Percentiles rank a stretch among this genome's conserved stretches.
These are phyloP conservation scores for Myripristis jacobus DNA, from an alignment of 2,797 vertebrate genomes.

Conservation along the genomic window DNA sequence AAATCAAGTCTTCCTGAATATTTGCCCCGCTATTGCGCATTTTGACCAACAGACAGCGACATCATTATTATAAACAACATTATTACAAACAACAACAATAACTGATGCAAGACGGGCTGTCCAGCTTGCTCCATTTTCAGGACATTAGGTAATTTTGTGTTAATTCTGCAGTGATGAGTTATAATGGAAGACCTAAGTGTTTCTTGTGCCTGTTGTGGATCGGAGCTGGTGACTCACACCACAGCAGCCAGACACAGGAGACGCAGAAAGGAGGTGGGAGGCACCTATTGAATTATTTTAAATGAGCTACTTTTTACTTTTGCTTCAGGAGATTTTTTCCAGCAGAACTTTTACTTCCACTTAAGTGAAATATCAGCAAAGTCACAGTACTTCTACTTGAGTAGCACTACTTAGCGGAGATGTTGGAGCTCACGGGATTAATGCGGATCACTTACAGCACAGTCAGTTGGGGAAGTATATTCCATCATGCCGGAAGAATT, in stretches of 20 bases:
- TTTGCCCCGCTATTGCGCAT: background rate
- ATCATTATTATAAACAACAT: background rate
- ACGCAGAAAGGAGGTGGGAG: background rate
- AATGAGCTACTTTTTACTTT: no score
- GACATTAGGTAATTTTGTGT: constrained; percentile 19
- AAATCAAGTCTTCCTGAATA: constrained; percentile 1
- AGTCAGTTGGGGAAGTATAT: no score
- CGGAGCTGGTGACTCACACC: constrained; percentile 12
- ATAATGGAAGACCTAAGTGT: background rate
- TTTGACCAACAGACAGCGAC: constrained; percentile 4
- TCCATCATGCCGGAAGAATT: no score
- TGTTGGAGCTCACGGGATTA: no score
- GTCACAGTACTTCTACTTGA: no score
- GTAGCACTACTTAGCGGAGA: no score
- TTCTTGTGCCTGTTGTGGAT: background rate
- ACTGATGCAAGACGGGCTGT: background rate
- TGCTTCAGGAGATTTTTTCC: no score
- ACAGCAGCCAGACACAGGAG: background rate
- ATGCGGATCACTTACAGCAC: background rate
- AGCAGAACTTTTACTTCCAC: no score
- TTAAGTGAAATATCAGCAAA: no score
- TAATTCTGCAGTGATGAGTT: constrained; percentile 3
- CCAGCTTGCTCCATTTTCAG: background rate
- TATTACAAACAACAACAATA: background rate
- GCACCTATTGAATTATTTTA: no score